These are phyloP conservation scores for Heteromormyrus szaboi DNA, from an alignment of 2,797 vertebrate species.

Conservation along the genomic window DNA sequence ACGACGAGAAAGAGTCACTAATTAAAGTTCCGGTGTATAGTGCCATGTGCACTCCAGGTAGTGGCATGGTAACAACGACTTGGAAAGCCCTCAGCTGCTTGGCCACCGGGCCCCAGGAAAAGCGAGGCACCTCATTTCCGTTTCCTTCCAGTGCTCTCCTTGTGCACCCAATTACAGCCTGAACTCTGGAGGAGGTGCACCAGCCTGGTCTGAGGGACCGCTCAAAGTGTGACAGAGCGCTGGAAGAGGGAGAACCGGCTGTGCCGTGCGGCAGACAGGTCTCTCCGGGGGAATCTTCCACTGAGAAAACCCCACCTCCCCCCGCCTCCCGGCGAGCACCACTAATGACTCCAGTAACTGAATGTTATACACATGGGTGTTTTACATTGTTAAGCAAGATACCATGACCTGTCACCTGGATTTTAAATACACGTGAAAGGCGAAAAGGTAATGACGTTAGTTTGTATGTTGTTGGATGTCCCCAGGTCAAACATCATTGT, in stretches of 20 bases:
- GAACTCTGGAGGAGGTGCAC: background rate
- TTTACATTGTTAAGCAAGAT: background rate
- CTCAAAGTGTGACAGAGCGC: background rate
- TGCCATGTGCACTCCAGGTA: background rate
- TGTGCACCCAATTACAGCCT: background rate
- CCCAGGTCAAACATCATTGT: background rate
- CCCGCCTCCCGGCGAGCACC: background rate
- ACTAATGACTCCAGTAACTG: background rate
- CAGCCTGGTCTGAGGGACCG: background rate
- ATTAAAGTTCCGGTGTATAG: constrained; percentile 1
- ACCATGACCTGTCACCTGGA: background rate
- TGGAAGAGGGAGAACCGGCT: background rate
- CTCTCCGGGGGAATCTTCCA: background rate
- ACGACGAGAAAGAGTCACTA: background rate
- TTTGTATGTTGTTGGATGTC: background rate
- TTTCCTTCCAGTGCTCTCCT: background rate
- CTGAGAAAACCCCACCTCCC: background rate
- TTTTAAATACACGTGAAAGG: background rate
- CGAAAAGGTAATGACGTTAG: background rate
- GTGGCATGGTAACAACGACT: background rate
- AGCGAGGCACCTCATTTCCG: background rate
- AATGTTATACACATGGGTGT: background rate
- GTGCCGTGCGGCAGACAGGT: background rate
- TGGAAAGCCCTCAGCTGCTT: background rate
- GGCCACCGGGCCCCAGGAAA: background rate